Conservation (phyloP, 64 coral and sea anemone species). For the Stichodactyla mertensii region DNA sequence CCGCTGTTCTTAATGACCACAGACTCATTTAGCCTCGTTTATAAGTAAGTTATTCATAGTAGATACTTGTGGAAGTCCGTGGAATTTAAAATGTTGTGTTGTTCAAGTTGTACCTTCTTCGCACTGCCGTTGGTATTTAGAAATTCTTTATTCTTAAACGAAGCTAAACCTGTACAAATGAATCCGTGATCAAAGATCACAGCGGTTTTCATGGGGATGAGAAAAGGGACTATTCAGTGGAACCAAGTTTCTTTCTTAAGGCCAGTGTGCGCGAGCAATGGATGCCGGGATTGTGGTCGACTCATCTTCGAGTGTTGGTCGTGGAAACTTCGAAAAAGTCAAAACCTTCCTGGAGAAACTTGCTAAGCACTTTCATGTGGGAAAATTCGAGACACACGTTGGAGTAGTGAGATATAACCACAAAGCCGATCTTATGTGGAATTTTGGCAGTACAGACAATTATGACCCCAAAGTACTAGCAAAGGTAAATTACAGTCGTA, state of each 20-base stretch:
- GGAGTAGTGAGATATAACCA: conserved; percentile 34
- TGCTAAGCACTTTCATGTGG: background rate
- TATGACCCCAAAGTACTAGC: background rate
- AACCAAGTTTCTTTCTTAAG: background rate
- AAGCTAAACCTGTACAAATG: too few relatives aligned
- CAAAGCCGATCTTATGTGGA: conserved; percentile 6
- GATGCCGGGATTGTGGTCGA: conserved; percentile 47
- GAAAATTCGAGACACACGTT: conserved; percentile 9
- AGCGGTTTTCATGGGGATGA: too few relatives aligned
- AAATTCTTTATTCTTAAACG: too few relatives aligned
- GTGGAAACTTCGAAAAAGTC: background rate
- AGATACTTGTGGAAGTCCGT: too few relatives aligned
- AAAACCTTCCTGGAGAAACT: conserved; percentile 7
- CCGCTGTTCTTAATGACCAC: too few relatives aligned
- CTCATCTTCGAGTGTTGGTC: conserved; percentile 30
- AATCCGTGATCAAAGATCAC: too few relatives aligned
- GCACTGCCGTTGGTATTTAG: background rate
- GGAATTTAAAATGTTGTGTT: background rate
- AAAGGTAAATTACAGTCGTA: background rate
- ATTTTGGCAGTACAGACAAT: background rate
- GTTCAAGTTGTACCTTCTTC: too few relatives aligned
- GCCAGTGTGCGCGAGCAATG: conserved; percentile 15
- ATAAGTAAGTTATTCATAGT: too few relatives aligned
- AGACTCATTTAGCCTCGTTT: too few relatives aligned
- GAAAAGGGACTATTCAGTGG: too few relatives aligned